These are phyloP conservation scores for Geodia barretti DNA, from an alignment of 37 sponge, comb jelly and placozoan species.

Conservation along the genomic window DNA sequence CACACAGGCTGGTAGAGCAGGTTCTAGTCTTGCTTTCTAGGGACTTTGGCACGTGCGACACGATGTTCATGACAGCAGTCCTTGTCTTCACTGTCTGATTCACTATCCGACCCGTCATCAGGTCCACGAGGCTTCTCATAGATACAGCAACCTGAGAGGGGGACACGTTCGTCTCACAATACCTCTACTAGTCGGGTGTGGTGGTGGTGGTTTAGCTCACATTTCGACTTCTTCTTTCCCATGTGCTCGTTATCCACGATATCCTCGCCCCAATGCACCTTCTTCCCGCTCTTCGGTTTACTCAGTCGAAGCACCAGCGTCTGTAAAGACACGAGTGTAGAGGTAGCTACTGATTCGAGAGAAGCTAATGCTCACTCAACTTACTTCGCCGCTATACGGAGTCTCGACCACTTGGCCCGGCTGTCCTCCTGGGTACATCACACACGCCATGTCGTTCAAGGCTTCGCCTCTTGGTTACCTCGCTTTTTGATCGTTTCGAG, in stretches of 20 bases:
- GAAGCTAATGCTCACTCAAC: too few species aligned
- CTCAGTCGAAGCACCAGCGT: constrained; percentile 56
- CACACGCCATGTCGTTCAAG: too few species aligned
- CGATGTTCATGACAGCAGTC: constrained; percentile 84
- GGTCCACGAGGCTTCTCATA: constrained; percentile 75
- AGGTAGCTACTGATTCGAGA: too few species aligned
- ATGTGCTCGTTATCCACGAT: constrained; percentile 94
- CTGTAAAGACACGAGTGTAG: too few species aligned
- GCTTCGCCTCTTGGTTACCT: background rate
- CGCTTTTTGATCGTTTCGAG: background rate
- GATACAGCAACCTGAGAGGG: constrained; percentile 85
- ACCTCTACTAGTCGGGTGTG: background rate
- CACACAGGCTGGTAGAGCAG: too few species aligned
- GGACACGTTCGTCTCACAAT: background rate
- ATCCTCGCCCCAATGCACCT: constrained; percentile 90
- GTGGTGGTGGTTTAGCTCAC: constrained; percentile 29
- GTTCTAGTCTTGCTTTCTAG: constrained; percentile 10
- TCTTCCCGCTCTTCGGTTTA: constrained; percentile 81
- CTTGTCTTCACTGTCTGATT: constrained; percentile 58
- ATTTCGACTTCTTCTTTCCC: constrained; percentile 97
- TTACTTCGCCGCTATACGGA: too few species aligned
- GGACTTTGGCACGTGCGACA: constrained; percentile 34
- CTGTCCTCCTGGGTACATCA: too few species aligned
- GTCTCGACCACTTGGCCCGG: background rate
- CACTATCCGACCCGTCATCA: constrained; percentile 67